phyloP scores from a whole-genome alignment of 2,113 vertebrate species.

The Peromyscus californicus region DNA sequence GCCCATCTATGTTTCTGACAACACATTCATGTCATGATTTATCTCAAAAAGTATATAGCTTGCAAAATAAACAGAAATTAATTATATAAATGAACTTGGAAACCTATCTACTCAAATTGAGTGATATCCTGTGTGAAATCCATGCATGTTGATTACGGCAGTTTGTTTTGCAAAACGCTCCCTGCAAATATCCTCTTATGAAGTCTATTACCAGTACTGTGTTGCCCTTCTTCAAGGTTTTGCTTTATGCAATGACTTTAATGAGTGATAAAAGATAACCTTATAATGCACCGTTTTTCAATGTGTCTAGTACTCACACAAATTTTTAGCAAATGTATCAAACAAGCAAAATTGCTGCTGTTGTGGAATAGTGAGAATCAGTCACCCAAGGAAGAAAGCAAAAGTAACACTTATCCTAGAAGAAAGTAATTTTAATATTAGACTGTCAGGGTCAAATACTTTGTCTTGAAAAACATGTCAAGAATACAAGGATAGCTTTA shows the following conservation, averaged over 20 bases:
- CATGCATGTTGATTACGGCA: not conserved
- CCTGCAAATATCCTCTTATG: not conserved
- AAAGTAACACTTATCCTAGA: not conserved
- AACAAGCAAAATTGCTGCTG: not conserved
- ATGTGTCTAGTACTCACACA: not conserved
- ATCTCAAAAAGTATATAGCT: not conserved
- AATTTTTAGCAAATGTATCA: not conserved
- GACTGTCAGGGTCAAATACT: not conserved
- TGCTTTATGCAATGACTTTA: not conserved
- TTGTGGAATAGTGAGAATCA: not conserved
- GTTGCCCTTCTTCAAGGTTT: not conserved
- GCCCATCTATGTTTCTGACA: not conserved
- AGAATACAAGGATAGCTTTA: not conserved
- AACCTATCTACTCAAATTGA: not conserved
- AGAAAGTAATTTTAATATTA: not conserved
- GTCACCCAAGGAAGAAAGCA: not conserved
- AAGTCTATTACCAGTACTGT: not conserved
- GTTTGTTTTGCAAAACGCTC: not conserved
- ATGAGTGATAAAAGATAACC: not conserved
- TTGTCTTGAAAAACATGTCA: not conserved
- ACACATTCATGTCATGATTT: not conserved
- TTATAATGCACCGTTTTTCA: not conserved
- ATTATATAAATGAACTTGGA: conserved; percentile 7
- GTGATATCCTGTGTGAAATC: not conserved
- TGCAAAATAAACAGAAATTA: not conserved